Evolutionary conservation across 2,797 vertebrate genomes (phyloP).

Genomic region (Brachyrhaphis roseni): DNA sequence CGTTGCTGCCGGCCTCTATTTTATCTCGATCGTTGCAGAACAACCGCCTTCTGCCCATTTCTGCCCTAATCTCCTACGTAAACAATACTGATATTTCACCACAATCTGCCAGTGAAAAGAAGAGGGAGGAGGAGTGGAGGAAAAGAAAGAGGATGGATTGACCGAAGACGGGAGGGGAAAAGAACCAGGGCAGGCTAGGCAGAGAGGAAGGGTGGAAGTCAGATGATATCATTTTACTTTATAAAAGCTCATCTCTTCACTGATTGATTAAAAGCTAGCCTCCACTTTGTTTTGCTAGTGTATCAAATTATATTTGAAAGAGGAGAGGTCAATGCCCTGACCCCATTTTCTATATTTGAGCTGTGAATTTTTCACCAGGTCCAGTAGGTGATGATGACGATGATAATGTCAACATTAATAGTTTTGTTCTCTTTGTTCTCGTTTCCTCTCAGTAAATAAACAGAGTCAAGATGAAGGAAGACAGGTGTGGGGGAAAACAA

Average conservation of each 20-base stretch:
- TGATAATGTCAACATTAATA: background rate
- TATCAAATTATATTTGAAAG: conserved; percentile 15
- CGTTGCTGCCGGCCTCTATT: conserved; percentile 82
- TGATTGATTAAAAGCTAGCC: conserved; percentile 22
- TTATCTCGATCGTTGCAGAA: conserved; percentile 98
- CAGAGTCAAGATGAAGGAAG: background rate
- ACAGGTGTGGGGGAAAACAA: background rate
- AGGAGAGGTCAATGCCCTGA: background rate
- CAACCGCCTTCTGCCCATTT: conserved; percentile 98
- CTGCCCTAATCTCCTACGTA: conserved; percentile 98
- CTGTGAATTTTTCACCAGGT: background rate
- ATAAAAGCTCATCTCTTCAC: conserved; percentile 34
- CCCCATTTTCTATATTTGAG: background rate
- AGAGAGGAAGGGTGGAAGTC: conserved; percentile 64
- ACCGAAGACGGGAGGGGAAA: conserved; percentile 63
- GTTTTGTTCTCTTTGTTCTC: background rate
- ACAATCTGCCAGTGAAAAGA: conserved; percentile 80
- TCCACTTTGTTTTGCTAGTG: conserved; percentile 7
- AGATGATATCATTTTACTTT: conserved; percentile 82
- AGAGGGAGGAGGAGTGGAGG: conserved; percentile 21
- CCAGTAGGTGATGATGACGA: background rate
- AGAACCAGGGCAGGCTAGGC: conserved; percentile 41
- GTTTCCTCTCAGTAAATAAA: background rate
- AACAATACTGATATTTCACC: conserved; percentile 99
- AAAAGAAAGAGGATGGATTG: conserved; percentile 17